phyloP scores from a whole-genome alignment of 2,113 vertebrate genomes.

The Chionodraco myersi region DNA sequence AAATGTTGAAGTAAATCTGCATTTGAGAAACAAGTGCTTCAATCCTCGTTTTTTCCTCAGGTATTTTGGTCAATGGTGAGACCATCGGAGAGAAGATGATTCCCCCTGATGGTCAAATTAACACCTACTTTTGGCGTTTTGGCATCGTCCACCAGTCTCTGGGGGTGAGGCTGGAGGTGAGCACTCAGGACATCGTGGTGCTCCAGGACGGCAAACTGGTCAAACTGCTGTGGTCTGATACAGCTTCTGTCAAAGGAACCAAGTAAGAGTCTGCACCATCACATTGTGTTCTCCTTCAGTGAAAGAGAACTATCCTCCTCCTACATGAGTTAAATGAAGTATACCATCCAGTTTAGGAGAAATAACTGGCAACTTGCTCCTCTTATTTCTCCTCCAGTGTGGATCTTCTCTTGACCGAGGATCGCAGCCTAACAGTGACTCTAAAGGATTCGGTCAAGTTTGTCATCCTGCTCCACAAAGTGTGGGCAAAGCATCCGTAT shows the following conservation, averaged over 20 bases:
- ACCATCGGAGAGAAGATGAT: conserved; percentile 90
- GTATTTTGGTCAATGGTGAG: conserved; percentile 92
- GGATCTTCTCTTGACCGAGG: conserved; percentile 85
- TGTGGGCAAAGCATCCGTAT: conserved; percentile 89
- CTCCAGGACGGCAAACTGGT: conserved; percentile 77
- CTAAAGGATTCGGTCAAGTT: conserved; percentile 89
- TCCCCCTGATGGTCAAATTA: conserved; percentile 74
- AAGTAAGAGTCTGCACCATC: conserved; percentile 79
- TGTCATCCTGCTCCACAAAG: conserved; percentile 91
- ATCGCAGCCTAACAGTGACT: conserved; percentile 85
- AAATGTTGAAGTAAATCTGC: neutral
- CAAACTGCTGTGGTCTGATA: conserved; percentile 87
- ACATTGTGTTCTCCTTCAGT: no score
- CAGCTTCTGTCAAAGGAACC: conserved; percentile 77
- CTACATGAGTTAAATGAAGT: neutral
- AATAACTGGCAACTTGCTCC: neutral
- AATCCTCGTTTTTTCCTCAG: conserved; percentile 71
- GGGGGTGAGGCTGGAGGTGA: conserved; percentile 86
- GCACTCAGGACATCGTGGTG: conserved; percentile 85
- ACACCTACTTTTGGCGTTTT: conserved; percentile 92
- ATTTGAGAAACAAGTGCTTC: neutral
- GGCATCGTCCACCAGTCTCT: conserved; percentile 86
- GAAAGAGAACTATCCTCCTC: no score
- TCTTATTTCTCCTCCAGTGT: conserved; percentile 80
- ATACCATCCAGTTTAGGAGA: neutral